Evolutionary conservation across 2,797 vertebrate species (phyloP).

Genomic region (Alfaro cultratus): DNA sequence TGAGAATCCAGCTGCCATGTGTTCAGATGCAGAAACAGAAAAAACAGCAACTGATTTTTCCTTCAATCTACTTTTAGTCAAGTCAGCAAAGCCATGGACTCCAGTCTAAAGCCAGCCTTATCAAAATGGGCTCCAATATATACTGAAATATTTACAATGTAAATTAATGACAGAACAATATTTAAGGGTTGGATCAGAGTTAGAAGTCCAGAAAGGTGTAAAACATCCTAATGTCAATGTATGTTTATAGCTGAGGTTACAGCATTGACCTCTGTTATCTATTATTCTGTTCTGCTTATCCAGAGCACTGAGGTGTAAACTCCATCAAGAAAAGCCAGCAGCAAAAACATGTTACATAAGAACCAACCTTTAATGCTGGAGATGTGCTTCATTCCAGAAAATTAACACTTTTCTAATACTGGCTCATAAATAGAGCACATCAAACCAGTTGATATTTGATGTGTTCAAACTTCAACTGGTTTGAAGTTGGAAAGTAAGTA

Average conservation of each 20-base stretch:
- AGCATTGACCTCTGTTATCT: constrained; percentile 11
- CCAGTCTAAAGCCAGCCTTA: constrained; percentile 35
- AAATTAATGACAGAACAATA: constrained; percentile 34
- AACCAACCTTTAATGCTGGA: constrained; percentile 3
- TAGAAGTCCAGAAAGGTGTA: constrained; percentile 20
- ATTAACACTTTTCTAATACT: not conserved
- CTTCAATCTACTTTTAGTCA: not conserved
- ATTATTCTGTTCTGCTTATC: constrained; percentile 16
- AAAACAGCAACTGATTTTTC: not conserved
- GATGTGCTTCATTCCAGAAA: constrained; percentile 11
- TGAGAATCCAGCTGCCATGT: not conserved
- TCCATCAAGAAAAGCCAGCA: constrained; percentile 31
- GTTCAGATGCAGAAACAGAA: not conserved
- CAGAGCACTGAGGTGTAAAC: constrained; percentile 21
- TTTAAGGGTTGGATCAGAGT: constrained; percentile 10
- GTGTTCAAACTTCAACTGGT: no score
- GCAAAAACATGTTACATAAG: constrained; percentile 30
- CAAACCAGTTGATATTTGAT: not conserved
- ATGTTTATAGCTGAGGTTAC: not conserved
- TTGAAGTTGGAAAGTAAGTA: not conserved
- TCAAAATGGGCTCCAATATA: not conserved
- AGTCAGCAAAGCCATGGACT: constrained; percentile 39
- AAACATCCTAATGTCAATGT: not conserved
- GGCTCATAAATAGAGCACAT: not conserved
- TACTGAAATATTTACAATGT: constrained; percentile 56